Base-by-base conservation (phyloP, 2,888 invertebrate species). In the Slavum lentiscoides region DNA sequence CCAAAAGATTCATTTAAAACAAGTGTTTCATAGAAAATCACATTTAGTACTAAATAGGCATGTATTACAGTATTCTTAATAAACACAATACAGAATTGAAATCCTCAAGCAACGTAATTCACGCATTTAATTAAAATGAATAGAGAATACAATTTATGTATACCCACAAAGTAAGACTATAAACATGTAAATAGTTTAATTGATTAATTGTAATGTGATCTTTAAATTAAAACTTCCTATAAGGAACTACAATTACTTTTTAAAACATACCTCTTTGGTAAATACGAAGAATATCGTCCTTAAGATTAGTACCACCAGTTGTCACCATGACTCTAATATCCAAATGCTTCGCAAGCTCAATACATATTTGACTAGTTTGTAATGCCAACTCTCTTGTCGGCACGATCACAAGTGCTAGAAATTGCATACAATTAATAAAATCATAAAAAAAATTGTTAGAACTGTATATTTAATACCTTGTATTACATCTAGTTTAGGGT, bases 281-380 rank as follows among this genome's bases (percentile, higher is more conserved):
- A 87, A 99, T 95, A 88, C 98, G 93, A 94, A 99, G 96, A 87
- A 99, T 99, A 88, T 99, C 99, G 88, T 99, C 98, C 87, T 97
- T 93, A 86, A 95, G 90, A 88, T 94, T 94, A 85, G 98, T 99
- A 85, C 99, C 99, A 87, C 99, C 99, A 84, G 99, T 99, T 85
- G 98, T 98, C 83, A 99, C 99, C 99, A 99, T 99, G 84, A 98
- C 96, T 87, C 97, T 94, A 86, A 97, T 92, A 87, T 95, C 93
- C 89, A 98, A 91, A 88, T 99, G 98, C 88, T 98, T 98, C 84
- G 97, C 94, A 86, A 99, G 90, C 88, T 99, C 98, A 87, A 98
- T 98, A 89, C 98, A 97, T 87, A 99, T 99, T 90, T 98, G 98
- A 89, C 98, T 97, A 86, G 98, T 99, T 88, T 99, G 99, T 85